phyloP scores from a whole-genome alignment of 2,888 invertebrate genomes.

The Epinotia ramella region DNA sequence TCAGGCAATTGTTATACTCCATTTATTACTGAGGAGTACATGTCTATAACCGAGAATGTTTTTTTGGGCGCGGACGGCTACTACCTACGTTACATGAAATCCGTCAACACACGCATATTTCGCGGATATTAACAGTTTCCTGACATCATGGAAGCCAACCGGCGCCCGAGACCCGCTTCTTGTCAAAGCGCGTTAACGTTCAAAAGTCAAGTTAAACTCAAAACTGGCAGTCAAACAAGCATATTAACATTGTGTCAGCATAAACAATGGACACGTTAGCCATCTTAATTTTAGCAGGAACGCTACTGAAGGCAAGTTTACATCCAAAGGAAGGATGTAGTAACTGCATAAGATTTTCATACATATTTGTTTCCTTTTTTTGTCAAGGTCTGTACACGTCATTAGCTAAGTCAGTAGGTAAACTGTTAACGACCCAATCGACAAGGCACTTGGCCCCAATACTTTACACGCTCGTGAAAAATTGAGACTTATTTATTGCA shows the following conservation, averaged over 20 bases:
- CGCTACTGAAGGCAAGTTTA: slow-evolving; percentile 9
- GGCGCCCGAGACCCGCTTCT: slow-evolving; percentile 11
- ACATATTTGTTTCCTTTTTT: slow-evolving; percentile 2
- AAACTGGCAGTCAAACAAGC: slow-evolving; percentile 23
- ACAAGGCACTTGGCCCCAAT: slow-evolving; percentile 5
- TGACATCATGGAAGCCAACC: background rate
- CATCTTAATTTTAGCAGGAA: slow-evolving; percentile 26
- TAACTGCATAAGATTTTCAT: background rate
- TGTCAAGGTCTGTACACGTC: background rate
- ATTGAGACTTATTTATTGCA: background rate
- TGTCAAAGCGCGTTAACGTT: background rate
- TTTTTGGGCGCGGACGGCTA: no score
- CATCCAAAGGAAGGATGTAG: background rate
- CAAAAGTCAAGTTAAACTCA: slow-evolving; percentile 20
- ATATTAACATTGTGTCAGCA: slow-evolving; percentile 29
- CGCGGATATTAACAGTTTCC: background rate
- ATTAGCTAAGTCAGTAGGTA: slow-evolving; percentile 32
- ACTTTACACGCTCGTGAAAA: background rate
- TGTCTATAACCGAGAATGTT: no score
- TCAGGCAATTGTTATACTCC: no score
- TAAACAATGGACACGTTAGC: slow-evolving; percentile 37
- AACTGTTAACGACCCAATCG: slow-evolving; percentile 1
- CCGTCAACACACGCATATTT: background rate
- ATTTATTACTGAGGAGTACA: no score
- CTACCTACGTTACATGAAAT: no score